Evolutionary conservation across 2,888 invertebrate genomes (phyloP).

Genomic region (Drosophila prostipennis): DNA sequence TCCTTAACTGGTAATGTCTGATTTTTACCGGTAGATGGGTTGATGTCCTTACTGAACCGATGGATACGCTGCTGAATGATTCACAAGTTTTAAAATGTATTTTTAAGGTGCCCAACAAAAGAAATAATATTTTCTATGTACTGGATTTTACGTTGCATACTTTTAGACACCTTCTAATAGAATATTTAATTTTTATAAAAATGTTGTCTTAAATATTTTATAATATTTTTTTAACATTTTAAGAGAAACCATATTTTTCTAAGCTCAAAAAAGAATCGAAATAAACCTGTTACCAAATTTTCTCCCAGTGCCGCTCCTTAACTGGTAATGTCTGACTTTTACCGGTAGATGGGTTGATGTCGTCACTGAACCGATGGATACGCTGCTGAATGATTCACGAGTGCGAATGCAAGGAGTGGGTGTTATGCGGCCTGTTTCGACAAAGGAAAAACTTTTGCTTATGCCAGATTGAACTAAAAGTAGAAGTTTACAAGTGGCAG

Average conservation of each 20-base stretch:
- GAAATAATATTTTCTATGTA: too few species aligned
- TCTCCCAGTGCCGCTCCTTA: background rate
- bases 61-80: constrained; percentile 33
- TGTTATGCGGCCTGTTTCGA: constrained; percentile 1
- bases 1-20: constrained; percentile 7
- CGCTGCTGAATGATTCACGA: constrained; percentile 33
- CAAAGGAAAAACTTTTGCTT: constrained; percentile 24
- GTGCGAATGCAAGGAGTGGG: background rate
- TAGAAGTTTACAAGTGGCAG: constrained; percentile 23
- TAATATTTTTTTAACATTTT: background rate
- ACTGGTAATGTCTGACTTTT: constrained; percentile 19
- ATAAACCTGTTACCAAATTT: too few species aligned
- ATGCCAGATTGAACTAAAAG: constrained; percentile 36
- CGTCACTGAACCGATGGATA: constrained; percentile 55
- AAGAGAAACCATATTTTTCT: too few species aligned
- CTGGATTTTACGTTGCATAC: background rate
- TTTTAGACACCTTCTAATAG: too few species aligned
- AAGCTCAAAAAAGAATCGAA: too few species aligned
- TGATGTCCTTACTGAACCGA: constrained; percentile 67
- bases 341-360: constrained; percentile 53
- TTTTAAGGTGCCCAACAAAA: background rate
- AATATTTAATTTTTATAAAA: too few species aligned
- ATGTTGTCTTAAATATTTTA: too few species aligned
- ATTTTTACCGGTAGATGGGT: constrained; percentile 30
- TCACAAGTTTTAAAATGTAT: background rate